Percentiles rank a stretch among this genome's conserved stretches.
These are phyloP conservation scores for Hippotragus niger DNA, from an alignment of 2,113 vertebrate genomes.

Conservation along the genomic window DNA sequence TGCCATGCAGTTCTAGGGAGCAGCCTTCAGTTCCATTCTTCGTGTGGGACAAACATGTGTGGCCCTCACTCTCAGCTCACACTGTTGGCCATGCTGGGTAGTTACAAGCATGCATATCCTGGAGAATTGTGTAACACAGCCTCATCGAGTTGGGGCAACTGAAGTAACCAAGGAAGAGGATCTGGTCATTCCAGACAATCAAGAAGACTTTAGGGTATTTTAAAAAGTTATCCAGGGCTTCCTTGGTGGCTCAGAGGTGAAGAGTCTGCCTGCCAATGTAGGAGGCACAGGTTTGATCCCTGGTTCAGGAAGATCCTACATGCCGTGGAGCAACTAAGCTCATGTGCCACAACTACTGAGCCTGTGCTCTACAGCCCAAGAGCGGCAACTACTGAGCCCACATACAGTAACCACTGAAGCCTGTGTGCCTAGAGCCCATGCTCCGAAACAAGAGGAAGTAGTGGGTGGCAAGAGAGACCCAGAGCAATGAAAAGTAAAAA, in stretches of 20 bases:
- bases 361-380: background rate
- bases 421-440: background rate
- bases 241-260: background rate
- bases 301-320: background rate
- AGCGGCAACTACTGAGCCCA: background rate
- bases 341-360: background rate
- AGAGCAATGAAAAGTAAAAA: background rate
- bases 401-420: background rate
- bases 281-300: background rate
- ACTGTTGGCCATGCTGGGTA: background rate
- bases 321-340: background rate
- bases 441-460: background rate
- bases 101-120: background rate
- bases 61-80: background rate
- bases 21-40: background rate
- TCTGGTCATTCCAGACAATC: background rate
- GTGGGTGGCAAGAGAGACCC: background rate
- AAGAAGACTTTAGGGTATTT: background rate
- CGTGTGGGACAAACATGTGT: background rate
- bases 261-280: background rate
- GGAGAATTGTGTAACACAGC: background rate
- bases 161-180: background rate
- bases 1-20: background rate
- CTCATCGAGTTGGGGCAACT: background rate
- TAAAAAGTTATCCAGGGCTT: background rate